phyloP scores from a whole-genome alignment of 1,140 invertebrate species.

The Carposina sasakii region DNA sequence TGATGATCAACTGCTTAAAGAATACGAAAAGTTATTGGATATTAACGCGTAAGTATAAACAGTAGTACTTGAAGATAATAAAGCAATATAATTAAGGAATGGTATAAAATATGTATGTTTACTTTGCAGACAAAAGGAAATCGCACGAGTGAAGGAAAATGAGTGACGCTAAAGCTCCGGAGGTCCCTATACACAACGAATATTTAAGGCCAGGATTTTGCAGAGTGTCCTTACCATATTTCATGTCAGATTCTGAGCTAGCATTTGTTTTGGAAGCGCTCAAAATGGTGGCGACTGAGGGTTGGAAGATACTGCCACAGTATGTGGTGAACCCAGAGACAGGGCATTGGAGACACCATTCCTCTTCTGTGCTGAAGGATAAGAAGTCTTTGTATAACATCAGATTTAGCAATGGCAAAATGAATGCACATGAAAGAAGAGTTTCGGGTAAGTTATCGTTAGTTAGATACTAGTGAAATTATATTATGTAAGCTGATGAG shows the following conservation, averaged over 20 bases:
- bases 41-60: constrained; percentile 78
- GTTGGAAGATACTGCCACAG: constrained; percentile 91
- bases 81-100: constrained; percentile 4
- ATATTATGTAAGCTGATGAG: not conserved
- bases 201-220: constrained; percentile 90
- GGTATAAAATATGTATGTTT: no score
- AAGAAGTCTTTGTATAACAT: constrained; percentile 88
- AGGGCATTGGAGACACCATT: constrained; percentile 91
- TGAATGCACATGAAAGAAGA: constrained; percentile 80
- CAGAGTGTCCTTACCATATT: constrained; percentile 89
- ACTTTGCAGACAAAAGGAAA: constrained; percentile 59
- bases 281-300: constrained; percentile 90
- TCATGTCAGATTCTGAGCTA: constrained; percentile 85
- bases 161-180: constrained; percentile 55
- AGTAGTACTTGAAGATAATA: no score
- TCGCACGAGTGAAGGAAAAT: constrained; percentile 55
- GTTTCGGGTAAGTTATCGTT: constrained; percentile 68
- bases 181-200: constrained; percentile 73
- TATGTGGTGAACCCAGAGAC: constrained; percentile 90
- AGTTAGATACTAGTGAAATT: not conserved
- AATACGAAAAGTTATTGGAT: constrained; percentile 84
- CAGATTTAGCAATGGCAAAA: constrained; percentile 83
- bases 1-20: constrained; percentile 80
- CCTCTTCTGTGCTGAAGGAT: constrained; percentile 85
- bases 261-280: constrained; percentile 89